Conservation (phyloP, 2,113 vertebrate species). For the Talpa occidentalis region DNA sequence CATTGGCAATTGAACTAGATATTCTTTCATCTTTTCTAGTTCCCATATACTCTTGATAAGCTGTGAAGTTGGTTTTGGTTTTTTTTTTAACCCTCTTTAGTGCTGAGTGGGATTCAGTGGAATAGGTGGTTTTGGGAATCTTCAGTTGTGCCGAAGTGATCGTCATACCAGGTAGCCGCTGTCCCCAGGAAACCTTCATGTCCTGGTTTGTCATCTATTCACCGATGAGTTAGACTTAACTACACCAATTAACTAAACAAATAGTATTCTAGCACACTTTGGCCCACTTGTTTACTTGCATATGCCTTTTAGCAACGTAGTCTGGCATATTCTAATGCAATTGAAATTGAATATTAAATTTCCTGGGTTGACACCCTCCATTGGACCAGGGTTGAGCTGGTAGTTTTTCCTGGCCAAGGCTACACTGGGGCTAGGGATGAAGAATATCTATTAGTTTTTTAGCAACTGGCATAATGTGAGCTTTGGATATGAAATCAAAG, state of each 20-base stretch:
- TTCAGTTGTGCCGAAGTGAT: background rate
- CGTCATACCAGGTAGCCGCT: background rate
- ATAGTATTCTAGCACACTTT: background rate
- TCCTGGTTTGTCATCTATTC: background rate
- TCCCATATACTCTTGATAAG: background rate
- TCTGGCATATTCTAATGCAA: background rate
- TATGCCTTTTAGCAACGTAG: background rate
- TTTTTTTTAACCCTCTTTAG: background rate
- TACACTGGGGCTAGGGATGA: background rate
- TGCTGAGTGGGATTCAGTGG: background rate
- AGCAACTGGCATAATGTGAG: background rate
- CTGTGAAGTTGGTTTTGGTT: background rate
- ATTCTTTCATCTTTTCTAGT: background rate
- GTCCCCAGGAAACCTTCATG: background rate
- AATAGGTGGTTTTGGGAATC: background rate
- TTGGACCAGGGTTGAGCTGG: background rate
- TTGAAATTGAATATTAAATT: no score
- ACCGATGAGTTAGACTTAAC: background rate
- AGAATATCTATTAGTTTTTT: background rate
- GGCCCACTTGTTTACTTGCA: background rate
- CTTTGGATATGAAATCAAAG: constrained; percentile 34
- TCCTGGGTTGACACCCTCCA: background rate
- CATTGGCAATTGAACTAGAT: background rate
- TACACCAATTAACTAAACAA: no score
- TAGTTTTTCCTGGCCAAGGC: background rate